These are phyloP conservation scores for Tortricodes alternella DNA, from an alignment of 2,888 invertebrate species.

Conservation along the genomic window DNA sequence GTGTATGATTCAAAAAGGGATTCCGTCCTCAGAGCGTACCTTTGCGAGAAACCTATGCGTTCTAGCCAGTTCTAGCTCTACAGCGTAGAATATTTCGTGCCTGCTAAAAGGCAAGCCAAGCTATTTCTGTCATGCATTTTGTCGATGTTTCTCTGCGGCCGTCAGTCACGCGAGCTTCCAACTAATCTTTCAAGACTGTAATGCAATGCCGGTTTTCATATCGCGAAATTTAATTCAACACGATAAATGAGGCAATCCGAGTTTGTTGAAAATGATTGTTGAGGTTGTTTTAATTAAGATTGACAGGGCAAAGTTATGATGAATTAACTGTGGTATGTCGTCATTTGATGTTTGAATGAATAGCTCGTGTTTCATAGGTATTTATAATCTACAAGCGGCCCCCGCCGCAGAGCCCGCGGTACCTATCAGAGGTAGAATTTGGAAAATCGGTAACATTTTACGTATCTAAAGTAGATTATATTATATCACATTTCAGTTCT, in stretches of 20 bases:
- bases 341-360: background rate
- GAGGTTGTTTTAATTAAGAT: conserved; percentile 1
- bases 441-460: too few relatives aligned
- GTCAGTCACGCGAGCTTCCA: conserved; percentile 35
- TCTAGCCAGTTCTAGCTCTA: background rate
- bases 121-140: conserved; percentile 34
- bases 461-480: too few relatives aligned
- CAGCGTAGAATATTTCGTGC: background rate
- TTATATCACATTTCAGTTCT: too few relatives aligned
- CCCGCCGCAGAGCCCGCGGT: too few relatives aligned
- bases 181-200: conserved; percentile 23
- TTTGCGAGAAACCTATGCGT: too few relatives aligned
- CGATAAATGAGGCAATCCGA: conserved; percentile 15
- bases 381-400: too few relatives aligned
- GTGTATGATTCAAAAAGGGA: too few relatives aligned
- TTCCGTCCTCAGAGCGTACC: too few relatives aligned
- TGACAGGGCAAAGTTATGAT: conserved; percentile 1
- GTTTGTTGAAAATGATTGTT: conserved; percentile 6
- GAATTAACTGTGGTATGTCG: background rate
- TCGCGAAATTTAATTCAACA: conserved; percentile 21
- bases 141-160: conserved; percentile 44
- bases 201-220: conserved; percentile 25
- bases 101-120: conserved; percentile 10
- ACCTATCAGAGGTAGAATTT: too few relatives aligned
- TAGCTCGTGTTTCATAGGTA: background rate